These are phyloP conservation scores for Eidolon helvum DNA, from an alignment of 2,113 vertebrate species.

Conservation along the genomic window DNA sequence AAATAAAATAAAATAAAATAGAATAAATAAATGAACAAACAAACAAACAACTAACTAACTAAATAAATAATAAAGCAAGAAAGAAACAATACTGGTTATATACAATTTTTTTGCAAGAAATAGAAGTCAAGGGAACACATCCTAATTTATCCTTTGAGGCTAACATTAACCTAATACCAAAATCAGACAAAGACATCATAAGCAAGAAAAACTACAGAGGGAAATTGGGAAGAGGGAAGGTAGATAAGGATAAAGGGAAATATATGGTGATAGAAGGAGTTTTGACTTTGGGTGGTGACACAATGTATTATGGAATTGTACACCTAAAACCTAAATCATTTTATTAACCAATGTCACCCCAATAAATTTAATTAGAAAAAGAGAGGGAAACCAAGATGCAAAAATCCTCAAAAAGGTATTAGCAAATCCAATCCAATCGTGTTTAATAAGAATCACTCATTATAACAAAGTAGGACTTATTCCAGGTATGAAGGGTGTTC, in stretches of 20 bases:
- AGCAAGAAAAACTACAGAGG: neutral
- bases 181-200: neutral
- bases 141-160: neutral
- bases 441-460: neutral
- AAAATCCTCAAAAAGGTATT: neutral
- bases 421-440: neutral
- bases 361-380: too few relatives aligned
- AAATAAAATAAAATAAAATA: too few relatives aligned
- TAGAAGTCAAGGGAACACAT: neutral
- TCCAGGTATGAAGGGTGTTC: neutral
- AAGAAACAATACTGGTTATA: neutral
- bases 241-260: too few relatives aligned
- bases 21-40: too few relatives aligned
- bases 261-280: too few relatives aligned
- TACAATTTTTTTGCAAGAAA: neutral
- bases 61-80: too few relatives aligned
- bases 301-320: too few relatives aligned
- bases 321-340: too few relatives aligned
- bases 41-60: too few relatives aligned
- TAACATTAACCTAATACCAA: neutral
- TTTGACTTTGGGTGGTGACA: too few relatives aligned
- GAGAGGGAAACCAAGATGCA: neutral
- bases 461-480: neutral
- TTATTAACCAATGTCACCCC: too few relatives aligned
- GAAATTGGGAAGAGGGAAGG: too few relatives aligned